A percentile compares a stretch with the other conserved stretches of the same genome.
These are phyloP conservation scores for Peromyscus melanophrys DNA, from an alignment of 2,797 vertebrate species.

Conservation along the genomic window DNA sequence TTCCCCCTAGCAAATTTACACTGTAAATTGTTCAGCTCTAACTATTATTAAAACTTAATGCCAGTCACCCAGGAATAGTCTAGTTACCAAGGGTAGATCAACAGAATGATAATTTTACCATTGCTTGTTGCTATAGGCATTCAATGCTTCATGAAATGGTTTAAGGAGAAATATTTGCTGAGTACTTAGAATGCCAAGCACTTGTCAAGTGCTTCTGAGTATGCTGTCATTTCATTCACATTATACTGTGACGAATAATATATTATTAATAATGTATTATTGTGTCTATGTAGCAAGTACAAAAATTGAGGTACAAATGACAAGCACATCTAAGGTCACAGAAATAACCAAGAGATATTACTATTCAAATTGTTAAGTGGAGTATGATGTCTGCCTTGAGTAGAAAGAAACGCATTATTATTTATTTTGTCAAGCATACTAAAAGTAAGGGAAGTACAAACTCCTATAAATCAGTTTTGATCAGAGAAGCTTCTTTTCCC, in stretches of 20 bases:
- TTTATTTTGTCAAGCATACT: neutral
- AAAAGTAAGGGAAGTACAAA: neutral
- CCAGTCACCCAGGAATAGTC: neutral
- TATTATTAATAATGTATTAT: neutral
- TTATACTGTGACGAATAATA: neutral
- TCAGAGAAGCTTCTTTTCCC: neutral
- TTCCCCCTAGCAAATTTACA: constrained; percentile 11
- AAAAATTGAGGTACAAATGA: neutral
- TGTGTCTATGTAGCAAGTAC: neutral
- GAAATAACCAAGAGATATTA: neutral
- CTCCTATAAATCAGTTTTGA: neutral
- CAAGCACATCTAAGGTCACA: neutral
- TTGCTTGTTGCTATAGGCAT: neutral
- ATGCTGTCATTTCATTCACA: neutral
- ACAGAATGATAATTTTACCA: neutral
- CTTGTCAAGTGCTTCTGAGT: neutral
- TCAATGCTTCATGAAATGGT: neutral
- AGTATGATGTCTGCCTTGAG: neutral
- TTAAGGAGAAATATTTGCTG: neutral
- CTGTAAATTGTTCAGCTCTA: neutral
- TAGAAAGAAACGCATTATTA: neutral
- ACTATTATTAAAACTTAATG: constrained; percentile 28
- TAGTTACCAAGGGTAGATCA: neutral
- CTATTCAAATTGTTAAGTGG: neutral
- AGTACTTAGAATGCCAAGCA: neutral